Conservation (phyloP, 2,888 invertebrate genomes). For the Drosophila ezoana region DNA sequence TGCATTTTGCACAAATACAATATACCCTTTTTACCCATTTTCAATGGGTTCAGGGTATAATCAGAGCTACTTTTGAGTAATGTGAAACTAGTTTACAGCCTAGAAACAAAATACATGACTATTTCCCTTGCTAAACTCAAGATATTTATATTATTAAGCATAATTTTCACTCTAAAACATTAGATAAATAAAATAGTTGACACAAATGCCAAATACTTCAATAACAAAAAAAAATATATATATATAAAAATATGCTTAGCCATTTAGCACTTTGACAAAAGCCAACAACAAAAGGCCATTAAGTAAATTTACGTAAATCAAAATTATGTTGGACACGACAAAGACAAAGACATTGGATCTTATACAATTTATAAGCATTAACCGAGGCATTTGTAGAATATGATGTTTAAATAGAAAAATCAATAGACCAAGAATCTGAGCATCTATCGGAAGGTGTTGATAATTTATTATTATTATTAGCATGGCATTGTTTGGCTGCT, state of each 20-base stretch:
- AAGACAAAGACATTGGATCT: slow-evolving; percentile 46
- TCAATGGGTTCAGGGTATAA: too few relatives aligned
- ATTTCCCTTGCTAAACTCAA: background rate
- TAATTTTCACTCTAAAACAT: background rate
- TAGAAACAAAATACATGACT: background rate
- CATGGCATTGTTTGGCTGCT: slow-evolving; percentile 57
- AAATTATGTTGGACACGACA: slow-evolving; percentile 42
- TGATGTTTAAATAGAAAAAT: slow-evolving; percentile 48
- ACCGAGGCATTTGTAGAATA: slow-evolving; percentile 55
- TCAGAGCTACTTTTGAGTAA: background rate
- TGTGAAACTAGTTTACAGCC: background rate
- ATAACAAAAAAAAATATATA: background rate
- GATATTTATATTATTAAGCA: background rate
- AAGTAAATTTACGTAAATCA: slow-evolving; percentile 74
- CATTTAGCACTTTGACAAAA: slow-evolving; percentile 66
- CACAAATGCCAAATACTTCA: slow-evolving; percentile 20
- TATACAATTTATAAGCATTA: slow-evolving; percentile 40
- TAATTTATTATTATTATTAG: slow-evolving; percentile 76
- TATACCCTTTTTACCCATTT: too few relatives aligned
- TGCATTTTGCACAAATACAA: too few relatives aligned
- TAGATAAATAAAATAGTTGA: background rate
- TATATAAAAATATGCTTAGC: slow-evolving; percentile 40
- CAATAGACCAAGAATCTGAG: slow-evolving; percentile 35
- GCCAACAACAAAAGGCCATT: slow-evolving; percentile 74
- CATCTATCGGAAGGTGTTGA: slow-evolving; percentile 60